Conservation (phyloP, 2,113 vertebrate genomes). For the Mesoclemmys tuberculata region DNA sequence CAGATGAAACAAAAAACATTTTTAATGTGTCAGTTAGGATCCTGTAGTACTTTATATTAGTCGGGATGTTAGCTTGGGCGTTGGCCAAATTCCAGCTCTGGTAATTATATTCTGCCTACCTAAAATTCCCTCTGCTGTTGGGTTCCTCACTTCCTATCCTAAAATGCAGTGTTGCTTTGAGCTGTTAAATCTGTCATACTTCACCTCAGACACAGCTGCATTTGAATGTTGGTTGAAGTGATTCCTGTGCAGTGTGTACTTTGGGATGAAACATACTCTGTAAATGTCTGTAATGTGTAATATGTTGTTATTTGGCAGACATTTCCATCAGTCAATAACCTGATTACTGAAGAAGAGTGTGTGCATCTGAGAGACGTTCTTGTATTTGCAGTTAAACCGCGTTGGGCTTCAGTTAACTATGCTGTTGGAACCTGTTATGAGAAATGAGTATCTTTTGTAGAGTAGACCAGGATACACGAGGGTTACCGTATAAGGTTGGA, state of each 20-base stretch:
- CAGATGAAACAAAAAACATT: constrained; percentile 24
- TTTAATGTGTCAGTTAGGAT: background rate
- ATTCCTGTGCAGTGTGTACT: background rate
- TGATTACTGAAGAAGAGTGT: background rate
- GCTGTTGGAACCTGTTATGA: constrained; percentile 42
- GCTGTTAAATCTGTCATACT: background rate
- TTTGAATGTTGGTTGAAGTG: constrained; percentile 14
- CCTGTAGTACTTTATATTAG: constrained; percentile 3
- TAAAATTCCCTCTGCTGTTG: constrained; percentile 16
- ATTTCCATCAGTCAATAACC: background rate
- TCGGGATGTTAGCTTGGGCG: background rate
- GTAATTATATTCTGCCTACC: constrained; percentile 9
- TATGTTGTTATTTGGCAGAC: background rate
- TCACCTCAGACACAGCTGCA: background rate
- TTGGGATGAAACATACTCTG: background rate
- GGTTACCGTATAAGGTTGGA: constrained; percentile 26
- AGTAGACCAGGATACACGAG: constrained; percentile 25
- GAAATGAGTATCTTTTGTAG: background rate
- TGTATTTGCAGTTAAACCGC: background rate
- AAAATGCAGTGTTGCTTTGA: background rate
- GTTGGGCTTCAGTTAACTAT: background rate
- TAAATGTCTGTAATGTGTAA: background rate
- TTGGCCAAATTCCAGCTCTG: background rate
- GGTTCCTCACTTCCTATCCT: constrained; percentile 5
- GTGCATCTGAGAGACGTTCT: background rate